These are phyloP conservation scores for Indri indri DNA, from an alignment of 2,113 vertebrate genomes.

Conservation along the genomic window DNA sequence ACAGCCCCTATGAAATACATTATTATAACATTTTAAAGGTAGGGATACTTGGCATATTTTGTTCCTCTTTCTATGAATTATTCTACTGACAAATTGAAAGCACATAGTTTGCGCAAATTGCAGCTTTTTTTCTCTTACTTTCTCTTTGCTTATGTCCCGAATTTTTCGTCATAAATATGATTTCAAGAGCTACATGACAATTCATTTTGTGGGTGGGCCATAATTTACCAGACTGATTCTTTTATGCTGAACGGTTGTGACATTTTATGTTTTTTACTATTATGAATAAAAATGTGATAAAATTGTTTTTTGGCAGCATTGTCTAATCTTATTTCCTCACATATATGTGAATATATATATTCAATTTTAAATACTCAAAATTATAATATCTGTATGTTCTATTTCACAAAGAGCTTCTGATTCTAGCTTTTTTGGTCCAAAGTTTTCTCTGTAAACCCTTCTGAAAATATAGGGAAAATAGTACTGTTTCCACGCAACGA, in stretches of 20 bases:
- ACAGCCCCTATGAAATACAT: not conserved
- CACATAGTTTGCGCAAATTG: not conserved
- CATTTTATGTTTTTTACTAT: not conserved
- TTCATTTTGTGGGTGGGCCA: not conserved
- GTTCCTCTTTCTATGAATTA: not conserved
- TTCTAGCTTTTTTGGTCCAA: not conserved
- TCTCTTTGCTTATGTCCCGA: not conserved
- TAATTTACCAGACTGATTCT: conserved; percentile 14
- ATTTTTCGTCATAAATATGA: not conserved
- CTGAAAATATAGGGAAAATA: not conserved
- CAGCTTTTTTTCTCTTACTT: not conserved
- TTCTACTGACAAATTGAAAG: conserved; percentile 15
- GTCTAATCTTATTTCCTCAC: not conserved
- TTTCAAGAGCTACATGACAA: not conserved
- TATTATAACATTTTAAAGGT: not conserved
- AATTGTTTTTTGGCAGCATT: not conserved
- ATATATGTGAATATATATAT: not conserved
- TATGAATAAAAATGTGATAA: not conserved
- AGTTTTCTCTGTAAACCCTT: not conserved
- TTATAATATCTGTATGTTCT: not conserved
- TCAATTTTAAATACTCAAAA: not conserved
- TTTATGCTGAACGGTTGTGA: not conserved
- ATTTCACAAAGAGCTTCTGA: not conserved
- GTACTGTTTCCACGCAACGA: not conserved
- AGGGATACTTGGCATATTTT: not conserved